Evolutionary conservation across 1,140 invertebrate species (phyloP).

Genomic region (Drosophila tsacasi): DNA sequence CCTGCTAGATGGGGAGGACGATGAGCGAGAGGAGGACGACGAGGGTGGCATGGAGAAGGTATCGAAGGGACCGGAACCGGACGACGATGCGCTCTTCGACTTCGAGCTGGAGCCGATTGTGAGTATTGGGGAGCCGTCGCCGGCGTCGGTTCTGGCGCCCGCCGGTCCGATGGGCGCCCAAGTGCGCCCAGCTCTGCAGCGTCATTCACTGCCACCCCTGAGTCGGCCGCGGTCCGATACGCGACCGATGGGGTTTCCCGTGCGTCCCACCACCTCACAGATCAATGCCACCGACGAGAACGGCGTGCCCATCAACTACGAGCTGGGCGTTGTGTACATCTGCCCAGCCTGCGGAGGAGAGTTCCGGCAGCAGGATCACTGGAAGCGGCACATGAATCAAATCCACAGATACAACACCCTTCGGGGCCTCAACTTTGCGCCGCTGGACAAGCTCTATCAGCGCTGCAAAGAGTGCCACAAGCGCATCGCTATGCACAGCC

Average conservation of each 20-base stretch:
- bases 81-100: constrained; percentile 80
- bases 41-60: constrained; percentile 7
- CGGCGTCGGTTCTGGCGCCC: constrained; percentile 17
- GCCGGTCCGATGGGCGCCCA: constrained; percentile 13
- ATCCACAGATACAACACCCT: constrained; percentile 75
- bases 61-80: constrained; percentile 51
- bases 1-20: constrained; percentile 37
- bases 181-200: constrained; percentile 32
- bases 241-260: constrained; percentile 1
- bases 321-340: constrained; percentile 78
- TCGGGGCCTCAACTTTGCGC: constrained; percentile 73
- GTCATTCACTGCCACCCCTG: constrained; percentile 28
- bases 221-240: constrained; percentile 1
- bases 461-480: constrained; percentile 77
- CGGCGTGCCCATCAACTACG: constrained; percentile 73
- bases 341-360: constrained; percentile 73
- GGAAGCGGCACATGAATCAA: constrained; percentile 79
- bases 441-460: constrained; percentile 78
- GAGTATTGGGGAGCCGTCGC: constrained; percentile 33
- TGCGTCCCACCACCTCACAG: constrained; percentile 66
- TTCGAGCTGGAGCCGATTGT: constrained; percentile 71
- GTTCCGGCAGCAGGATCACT: constrained; percentile 71
- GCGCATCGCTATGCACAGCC: constrained; percentile 80
- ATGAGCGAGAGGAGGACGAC: constrained; percentile 38
- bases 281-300: constrained; percentile 73